Percentiles rank a stretch among this genome's conserved stretches.
Conservation (phyloP, 53 echinoderm and acorn worm species). For the Echinarachnius parma region DNA sequence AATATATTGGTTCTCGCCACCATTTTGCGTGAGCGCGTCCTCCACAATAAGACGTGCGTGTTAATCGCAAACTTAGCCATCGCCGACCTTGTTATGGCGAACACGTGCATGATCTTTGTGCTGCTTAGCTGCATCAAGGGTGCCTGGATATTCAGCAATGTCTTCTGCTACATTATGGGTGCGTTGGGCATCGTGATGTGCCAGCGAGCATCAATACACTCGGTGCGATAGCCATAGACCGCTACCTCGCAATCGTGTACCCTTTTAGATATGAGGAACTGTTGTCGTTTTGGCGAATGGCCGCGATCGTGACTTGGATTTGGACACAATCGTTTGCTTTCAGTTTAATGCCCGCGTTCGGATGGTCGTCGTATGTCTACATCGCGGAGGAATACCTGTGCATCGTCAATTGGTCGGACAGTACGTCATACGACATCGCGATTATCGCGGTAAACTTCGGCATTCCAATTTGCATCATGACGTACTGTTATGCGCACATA, state of each 20-base stretch:
- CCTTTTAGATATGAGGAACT: slow-evolving; percentile 60
- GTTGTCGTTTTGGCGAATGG: slow-evolving; percentile 54
- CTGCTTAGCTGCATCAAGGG: slow-evolving; percentile 55
- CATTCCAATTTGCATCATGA: slow-evolving; percentile 62
- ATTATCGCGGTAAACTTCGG: slow-evolving; percentile 48
- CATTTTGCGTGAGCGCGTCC: slow-evolving; percentile 37
- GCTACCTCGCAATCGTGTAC: slow-evolving; percentile 72
- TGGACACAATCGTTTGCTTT: slow-evolving; percentile 67
- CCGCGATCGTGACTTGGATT: slow-evolving; percentile 56
- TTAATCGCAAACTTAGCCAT: slow-evolving; percentile 82
- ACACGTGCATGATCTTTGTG: slow-evolving; percentile 56
- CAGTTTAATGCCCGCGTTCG: slow-evolving; percentile 54
- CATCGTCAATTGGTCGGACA: slow-evolving; percentile 67
- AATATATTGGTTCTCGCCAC: slow-evolving; percentile 69
- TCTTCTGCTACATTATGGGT: slow-evolving; percentile 60
- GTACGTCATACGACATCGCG: slow-evolving; percentile 40
- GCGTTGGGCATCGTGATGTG: slow-evolving; percentile 46
- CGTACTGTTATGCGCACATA: slow-evolving; percentile 70
- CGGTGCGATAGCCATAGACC: slow-evolving; percentile 77
- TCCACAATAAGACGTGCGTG: slow-evolving; percentile 70
- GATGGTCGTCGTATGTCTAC: slow-evolving; percentile 63
- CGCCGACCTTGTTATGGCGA: slow-evolving; percentile 63
- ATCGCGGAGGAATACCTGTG: slow-evolving; percentile 66
- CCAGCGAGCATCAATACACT: slow-evolving; percentile 72
- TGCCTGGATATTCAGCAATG: slow-evolving; percentile 56